These are phyloP conservation scores for Theristicus caerulescens DNA, from an alignment of 2,113 vertebrate genomes.

Conservation along the genomic window DNA sequence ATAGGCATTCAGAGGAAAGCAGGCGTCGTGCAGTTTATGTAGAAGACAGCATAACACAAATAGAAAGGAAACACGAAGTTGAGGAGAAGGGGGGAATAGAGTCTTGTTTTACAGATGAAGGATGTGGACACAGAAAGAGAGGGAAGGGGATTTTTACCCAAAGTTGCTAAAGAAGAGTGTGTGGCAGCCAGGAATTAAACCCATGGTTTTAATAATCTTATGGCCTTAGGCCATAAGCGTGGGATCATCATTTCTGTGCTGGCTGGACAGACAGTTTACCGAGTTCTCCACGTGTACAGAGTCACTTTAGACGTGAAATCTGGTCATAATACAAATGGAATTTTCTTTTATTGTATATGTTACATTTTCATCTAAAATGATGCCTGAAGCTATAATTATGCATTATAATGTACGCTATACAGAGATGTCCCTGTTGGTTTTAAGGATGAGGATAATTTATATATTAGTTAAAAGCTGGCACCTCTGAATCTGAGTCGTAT, in stretches of 20 bases:
- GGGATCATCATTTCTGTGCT: background rate
- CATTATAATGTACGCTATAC: background rate
- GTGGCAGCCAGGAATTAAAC: background rate
- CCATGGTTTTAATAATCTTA: background rate
- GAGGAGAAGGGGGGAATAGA: background rate
- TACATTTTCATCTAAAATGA: conserved; percentile 31
- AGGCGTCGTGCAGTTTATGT: background rate
- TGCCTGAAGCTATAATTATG: conserved; percentile 34
- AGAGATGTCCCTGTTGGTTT: conserved; percentile 19
- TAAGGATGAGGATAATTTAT: conserved; percentile 42
- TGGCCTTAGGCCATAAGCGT: background rate
- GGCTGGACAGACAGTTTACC: background rate
- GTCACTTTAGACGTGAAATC: background rate
- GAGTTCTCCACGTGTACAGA: background rate
- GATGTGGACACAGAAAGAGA: background rate
- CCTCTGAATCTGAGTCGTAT: background rate
- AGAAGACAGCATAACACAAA: background rate
- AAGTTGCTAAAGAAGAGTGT: background rate
- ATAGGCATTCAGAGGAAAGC: background rate
- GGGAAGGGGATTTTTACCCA: background rate
- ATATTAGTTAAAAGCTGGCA: conserved; percentile 52
- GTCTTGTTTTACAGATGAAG: background rate
- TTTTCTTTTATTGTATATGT: conserved; percentile 26
- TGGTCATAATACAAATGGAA: background rate
- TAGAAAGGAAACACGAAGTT: background rate